Percentiles rank a stretch among this genome's conserved stretches.
These are phyloP conservation scores for Drosophila mojavensis DNA, from an alignment of 1,140 invertebrate genomes.

Conservation along the genomic window DNA sequence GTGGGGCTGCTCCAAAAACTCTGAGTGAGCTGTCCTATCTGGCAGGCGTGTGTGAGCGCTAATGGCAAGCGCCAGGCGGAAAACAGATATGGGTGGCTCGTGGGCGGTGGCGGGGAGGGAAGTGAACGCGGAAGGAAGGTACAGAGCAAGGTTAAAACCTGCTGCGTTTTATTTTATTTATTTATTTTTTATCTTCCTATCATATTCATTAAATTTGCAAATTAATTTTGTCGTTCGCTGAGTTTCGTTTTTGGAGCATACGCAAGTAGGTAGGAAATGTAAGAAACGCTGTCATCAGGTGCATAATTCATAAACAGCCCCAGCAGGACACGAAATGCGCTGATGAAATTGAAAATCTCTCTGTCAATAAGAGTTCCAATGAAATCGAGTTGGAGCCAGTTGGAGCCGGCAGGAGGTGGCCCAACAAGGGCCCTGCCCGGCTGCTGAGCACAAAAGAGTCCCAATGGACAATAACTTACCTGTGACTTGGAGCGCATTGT, in stretches of 20 bases:
- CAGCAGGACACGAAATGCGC: slow-evolving; percentile 12
- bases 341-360: slow-evolving; percentile 30
- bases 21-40: slow-evolving; percentile 27
- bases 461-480: slow-evolving; percentile 85
- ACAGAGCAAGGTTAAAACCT: slow-evolving; percentile 19
- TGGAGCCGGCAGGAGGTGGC: background rate
- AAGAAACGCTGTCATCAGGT: background rate
- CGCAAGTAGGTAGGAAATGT: slow-evolving; percentile 28
- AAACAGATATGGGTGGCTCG: background rate
- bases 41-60: slow-evolving; percentile 56
- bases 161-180: slow-evolving; percentile 34
- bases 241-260: slow-evolving; percentile 72
- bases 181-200: slow-evolving; percentile 30
- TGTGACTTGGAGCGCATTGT: slow-evolving; percentile 92
- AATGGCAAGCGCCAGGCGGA: slow-evolving; percentile 3
- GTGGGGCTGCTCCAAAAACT: slow-evolving; percentile 12
- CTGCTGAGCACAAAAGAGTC: background rate
- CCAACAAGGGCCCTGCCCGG: background rate
- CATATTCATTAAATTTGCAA: slow-evolving; percentile 75
- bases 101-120: background rate
- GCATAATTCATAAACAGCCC: slow-evolving; percentile 60
- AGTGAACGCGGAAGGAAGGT: background rate
- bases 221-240: slow-evolving; percentile 76
- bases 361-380: slow-evolving; percentile 16
- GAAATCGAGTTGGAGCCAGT: background rate